Percentiles rank a stretch among this genome's conserved stretches.
These are phyloP conservation scores for Malachius bipustulatus DNA, from an alignment of 2,888 invertebrate genomes.

Conservation along the genomic window DNA sequence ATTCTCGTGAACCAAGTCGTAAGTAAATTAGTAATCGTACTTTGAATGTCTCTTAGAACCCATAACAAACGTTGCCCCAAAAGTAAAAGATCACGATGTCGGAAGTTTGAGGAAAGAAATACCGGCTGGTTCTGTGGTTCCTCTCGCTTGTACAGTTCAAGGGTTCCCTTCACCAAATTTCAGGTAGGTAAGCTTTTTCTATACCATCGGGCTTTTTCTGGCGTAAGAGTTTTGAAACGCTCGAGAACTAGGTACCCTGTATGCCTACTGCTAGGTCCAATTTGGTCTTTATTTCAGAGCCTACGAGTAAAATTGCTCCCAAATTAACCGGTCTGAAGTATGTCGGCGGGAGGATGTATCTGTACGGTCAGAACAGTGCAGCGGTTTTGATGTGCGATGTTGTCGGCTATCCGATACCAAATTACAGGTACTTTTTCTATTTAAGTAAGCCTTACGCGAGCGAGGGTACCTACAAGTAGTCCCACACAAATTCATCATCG, in stretches of 20 bases:
- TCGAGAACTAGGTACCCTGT: too few relatives aligned
- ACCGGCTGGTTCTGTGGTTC: constrained; percentile 26
- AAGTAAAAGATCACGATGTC: constrained; percentile 38
- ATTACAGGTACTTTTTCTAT: constrained; percentile 56
- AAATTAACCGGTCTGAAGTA: constrained; percentile 40
- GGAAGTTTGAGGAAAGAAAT: constrained; percentile 36
- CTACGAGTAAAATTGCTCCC: constrained; percentile 46
- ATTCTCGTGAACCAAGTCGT: too few relatives aligned
- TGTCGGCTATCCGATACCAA: constrained; percentile 53
- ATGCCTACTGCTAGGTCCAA: too few relatives aligned
- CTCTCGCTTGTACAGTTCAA: constrained; percentile 40
- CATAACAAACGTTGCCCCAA: constrained; percentile 37
- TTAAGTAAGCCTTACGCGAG: too few relatives aligned
- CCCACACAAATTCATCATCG: too few relatives aligned
- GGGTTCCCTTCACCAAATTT: constrained; percentile 50
- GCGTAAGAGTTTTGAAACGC: too few relatives aligned
- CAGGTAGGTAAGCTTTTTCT: too few relatives aligned
- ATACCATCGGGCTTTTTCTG: too few relatives aligned
- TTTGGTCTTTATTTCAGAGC: too few relatives aligned
- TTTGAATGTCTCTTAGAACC: too few relatives aligned
- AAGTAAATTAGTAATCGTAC: too few relatives aligned
- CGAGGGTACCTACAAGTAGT: too few relatives aligned
- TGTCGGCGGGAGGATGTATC: constrained; percentile 43
- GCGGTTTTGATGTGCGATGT: constrained; percentile 53
- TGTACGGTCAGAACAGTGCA: constrained; percentile 38